A percentile compares a stretch with the other conserved stretches of the same genome.
These are phyloP conservation scores for Rostratula benghalensis DNA, from an alignment of 2,113 vertebrate genomes.

Conservation along the genomic window DNA sequence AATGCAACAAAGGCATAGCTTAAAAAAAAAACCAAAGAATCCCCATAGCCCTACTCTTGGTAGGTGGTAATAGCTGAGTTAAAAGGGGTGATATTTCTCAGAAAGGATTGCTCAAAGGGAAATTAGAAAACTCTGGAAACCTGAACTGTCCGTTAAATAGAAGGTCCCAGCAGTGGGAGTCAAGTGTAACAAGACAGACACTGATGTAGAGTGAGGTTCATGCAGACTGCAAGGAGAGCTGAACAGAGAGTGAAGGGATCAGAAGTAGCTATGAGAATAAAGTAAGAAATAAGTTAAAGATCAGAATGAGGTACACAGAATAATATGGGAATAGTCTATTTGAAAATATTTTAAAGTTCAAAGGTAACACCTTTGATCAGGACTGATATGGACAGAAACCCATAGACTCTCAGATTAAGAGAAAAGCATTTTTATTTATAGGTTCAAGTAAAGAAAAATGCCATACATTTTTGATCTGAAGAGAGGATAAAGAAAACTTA, in stretches of 20 bases:
- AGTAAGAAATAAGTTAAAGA: neutral
- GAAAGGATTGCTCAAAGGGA: neutral
- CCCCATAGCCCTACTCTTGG: neutral
- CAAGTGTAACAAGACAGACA: neutral
- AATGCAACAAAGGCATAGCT: neutral
- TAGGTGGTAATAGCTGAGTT: neutral
- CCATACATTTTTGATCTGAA: neutral
- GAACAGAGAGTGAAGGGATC: neutral
- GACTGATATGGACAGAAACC: neutral
- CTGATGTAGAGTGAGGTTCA: neutral
- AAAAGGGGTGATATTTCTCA: neutral
- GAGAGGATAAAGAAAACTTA: neutral
- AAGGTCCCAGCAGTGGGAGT: neutral
- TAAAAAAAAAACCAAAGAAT: neutral
- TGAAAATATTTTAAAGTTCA: neutral
- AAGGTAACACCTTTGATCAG: neutral
- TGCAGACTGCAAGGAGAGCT: neutral
- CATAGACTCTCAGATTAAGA: neutral
- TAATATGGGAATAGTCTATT: neutral
- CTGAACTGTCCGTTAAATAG: neutral
- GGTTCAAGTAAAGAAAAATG: neutral
- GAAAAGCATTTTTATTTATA: neutral
- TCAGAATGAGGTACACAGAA: neutral
- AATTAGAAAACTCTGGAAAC: neutral
- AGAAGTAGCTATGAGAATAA: neutral